A percentile compares a stretch with the other conserved stretches of the same genome.
Evolutionary conservation across 2,888 invertebrate species (phyloP).

Genomic region (Spodoptera picta): DNA sequence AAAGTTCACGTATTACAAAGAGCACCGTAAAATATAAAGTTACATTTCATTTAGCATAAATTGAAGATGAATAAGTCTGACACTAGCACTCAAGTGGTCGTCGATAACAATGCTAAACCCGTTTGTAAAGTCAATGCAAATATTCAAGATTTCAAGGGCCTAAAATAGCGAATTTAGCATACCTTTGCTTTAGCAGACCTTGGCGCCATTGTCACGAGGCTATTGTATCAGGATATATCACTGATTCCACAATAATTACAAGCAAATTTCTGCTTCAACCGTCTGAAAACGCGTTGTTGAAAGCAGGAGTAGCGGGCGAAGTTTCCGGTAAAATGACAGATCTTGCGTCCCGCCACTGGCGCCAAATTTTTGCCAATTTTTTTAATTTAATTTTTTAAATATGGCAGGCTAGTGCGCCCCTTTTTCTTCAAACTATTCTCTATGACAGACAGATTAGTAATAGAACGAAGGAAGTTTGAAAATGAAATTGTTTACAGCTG

Average conservation of each 20-base stretch:
- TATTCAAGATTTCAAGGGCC: conserved; percentile 39
- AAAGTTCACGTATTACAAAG: neutral
- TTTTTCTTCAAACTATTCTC: conserved; percentile 21
- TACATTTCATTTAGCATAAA: conserved; percentile 2
- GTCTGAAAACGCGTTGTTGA: conserved; percentile 54
- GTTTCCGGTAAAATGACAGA: conserved; percentile 84
- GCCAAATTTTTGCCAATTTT: conserved; percentile 69
- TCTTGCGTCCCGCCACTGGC: conserved; percentile 66
- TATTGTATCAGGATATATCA: conserved; percentile 41
- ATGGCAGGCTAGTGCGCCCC: conserved; percentile 10
- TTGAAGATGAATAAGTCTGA: conserved; percentile 20
- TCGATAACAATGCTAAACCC: conserved; percentile 73
- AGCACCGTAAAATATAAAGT: conserved; percentile 1
- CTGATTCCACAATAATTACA: conserved; percentile 43
- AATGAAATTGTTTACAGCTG: no score
- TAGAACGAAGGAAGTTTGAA: no score
- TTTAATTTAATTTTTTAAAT: conserved; percentile 33
- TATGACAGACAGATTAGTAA: conserved; percentile 15
- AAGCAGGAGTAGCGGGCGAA: conserved; percentile 70
- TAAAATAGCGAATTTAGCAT: conserved; percentile 45
- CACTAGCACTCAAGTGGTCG: conserved; percentile 41
- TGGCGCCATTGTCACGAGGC: conserved; percentile 77
- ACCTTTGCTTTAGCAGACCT: conserved; percentile 81
- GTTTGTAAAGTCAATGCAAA: conserved; percentile 57
- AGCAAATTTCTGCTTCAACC: conserved; percentile 37